A percentile compares a stretch with the other conserved stretches of the same genome.
phyloP scores from a whole-genome alignment of 2,113 vertebrate genomes.

The Melospiza georgiana region DNA sequence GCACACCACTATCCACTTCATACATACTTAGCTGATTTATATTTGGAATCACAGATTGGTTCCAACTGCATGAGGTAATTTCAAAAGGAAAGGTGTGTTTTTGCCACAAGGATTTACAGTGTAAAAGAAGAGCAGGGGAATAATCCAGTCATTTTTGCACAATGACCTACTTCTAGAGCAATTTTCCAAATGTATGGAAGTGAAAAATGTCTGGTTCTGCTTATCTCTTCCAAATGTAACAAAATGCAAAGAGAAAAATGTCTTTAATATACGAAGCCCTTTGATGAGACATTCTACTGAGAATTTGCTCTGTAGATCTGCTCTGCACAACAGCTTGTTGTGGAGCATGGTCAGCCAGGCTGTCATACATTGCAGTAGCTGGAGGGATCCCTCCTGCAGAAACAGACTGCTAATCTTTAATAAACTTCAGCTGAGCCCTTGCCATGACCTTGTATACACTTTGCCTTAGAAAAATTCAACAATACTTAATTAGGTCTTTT shows the following conservation, averaged over 20 bases:
- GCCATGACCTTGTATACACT: constrained; percentile 26
- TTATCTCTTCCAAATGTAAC: neutral
- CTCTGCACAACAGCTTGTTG: constrained; percentile 10
- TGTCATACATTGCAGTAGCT: constrained; percentile 25
- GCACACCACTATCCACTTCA: neutral
- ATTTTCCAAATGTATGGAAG: neutral
- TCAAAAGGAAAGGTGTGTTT: neutral
- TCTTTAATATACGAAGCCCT: neutral
- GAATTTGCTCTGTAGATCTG: neutral
- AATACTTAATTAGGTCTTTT: constrained; percentile 52
- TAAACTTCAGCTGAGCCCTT: constrained; percentile 60
- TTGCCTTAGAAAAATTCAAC: constrained; percentile 17
- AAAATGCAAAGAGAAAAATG: neutral
- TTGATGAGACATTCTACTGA: neutral
- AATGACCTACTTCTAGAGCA: neutral
- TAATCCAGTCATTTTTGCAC: neutral
- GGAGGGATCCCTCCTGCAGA: constrained; percentile 28
- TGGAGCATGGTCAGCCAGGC: neutral
- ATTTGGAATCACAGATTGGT: neutral
- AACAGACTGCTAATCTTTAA: constrained; percentile 55
- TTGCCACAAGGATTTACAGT: neutral
- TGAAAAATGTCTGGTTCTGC: neutral
- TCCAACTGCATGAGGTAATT: neutral
- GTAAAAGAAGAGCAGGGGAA: neutral
- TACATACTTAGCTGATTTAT: neutral